These are phyloP conservation scores for Volucella bombylans DNA, from an alignment of 2,888 invertebrate species.

Conservation along the genomic window DNA sequence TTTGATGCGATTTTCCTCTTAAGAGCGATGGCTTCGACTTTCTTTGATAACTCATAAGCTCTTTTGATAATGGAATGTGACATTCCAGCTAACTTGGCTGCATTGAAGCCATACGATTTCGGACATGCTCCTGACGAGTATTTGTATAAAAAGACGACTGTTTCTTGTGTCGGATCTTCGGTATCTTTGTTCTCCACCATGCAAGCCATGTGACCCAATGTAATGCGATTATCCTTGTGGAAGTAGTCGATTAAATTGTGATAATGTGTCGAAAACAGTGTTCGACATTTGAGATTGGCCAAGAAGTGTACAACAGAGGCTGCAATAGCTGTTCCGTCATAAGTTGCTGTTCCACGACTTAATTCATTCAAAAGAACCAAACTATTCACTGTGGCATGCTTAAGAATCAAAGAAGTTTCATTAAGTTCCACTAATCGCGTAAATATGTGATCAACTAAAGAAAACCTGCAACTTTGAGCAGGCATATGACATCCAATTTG, in stretches of 20 bases:
- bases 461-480: constrained; percentile 89
- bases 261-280: constrained; percentile 96
- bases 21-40: too few relatives aligned
- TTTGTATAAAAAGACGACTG: too few relatives aligned
- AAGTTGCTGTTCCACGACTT: too few relatives aligned
- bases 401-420: constrained; percentile 95
- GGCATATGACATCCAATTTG: constrained; percentile 98
- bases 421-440: constrained; percentile 96
- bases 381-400: constrained; percentile 93
- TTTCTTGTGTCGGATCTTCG: too few relatives aligned
- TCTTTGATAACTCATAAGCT: too few relatives aligned
- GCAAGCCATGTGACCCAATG: too few relatives aligned
- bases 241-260: constrained; percentile 95
- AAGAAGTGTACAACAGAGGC: constrained; percentile 93
- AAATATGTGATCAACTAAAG: constrained; percentile 96
- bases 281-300: constrained; percentile 88
- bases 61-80: too few relatives aligned
- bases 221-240: constrained; percentile 86
- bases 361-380: too few relatives aligned
- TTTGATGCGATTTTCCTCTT: too few relatives aligned
- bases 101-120: constrained; percentile 99
- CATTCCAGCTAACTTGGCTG: constrained; percentile 96
- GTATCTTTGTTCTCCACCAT: too few relatives aligned
- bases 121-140: too few relatives aligned
- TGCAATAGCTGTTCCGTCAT: too few relatives aligned